Percentiles rank a stretch among this genome's conserved stretches.
Evolutionary conservation across 1,140 invertebrate species (phyloP).

Genomic region (Neotoxoptera formosana): DNA sequence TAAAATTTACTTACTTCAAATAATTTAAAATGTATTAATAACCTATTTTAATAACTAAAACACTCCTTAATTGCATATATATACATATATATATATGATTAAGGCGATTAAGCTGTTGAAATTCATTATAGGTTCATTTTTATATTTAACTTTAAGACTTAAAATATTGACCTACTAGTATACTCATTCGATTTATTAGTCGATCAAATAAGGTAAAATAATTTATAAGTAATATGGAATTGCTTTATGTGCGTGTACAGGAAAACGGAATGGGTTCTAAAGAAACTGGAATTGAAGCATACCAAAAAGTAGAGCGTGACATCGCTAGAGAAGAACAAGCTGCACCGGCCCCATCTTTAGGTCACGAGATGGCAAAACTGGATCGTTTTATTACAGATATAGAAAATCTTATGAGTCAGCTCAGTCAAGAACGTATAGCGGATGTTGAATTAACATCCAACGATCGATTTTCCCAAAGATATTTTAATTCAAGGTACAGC

Average conservation of each 20-base stretch:
- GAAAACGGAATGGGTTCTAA: slow-evolving; percentile 35
- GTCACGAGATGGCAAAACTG: slow-evolving; percentile 61
- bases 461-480: slow-evolving; percentile 51
- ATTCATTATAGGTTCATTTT: background rate
- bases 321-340: slow-evolving; percentile 61
- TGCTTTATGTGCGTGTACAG: slow-evolving; percentile 8
- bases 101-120: background rate
- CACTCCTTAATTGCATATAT: too few species aligned
- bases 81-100: too few species aligned
- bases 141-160: background rate
- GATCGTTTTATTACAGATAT: slow-evolving; percentile 60
- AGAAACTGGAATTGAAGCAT: slow-evolving; percentile 61
- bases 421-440: slow-evolving; percentile 57
- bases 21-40: background rate
- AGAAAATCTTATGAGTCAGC: slow-evolving; percentile 57
- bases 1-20: background rate
- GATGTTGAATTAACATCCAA: slow-evolving; percentile 50
- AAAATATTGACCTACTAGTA: background rate
- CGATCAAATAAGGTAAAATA: background rate
- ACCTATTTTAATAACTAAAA: too few species aligned
- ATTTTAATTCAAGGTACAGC: slow-evolving; percentile 43
- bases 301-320: slow-evolving; percentile 61
- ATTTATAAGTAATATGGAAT: background rate
- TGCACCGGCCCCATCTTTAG: slow-evolving; percentile 61
- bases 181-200: background rate